Evolutionary conservation across 2,113 vertebrate species (phyloP).

Genomic region (Microcebus ravelobensis): DNA sequence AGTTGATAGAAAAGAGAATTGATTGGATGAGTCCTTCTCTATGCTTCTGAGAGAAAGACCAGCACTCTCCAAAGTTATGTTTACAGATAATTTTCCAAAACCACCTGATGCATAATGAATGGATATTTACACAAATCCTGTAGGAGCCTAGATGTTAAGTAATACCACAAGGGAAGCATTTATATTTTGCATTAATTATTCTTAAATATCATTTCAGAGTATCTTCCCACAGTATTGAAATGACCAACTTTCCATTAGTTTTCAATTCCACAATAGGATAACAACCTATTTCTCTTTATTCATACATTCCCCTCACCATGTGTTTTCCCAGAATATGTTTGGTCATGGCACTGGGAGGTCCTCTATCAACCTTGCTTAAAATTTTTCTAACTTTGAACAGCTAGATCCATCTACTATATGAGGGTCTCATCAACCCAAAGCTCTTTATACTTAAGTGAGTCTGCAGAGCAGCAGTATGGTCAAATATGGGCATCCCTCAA

Average conservation of each 20-base stretch:
- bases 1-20: not conserved
- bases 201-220: not conserved
- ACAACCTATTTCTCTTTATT: not conserved
- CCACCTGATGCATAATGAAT: not conserved
- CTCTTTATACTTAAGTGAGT: not conserved
- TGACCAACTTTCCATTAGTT: not conserved
- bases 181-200: conserved; percentile 24
- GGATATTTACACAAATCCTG: not conserved
- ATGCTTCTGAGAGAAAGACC: not conserved
- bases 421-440: not conserved
- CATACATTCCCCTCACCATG: not conserved
- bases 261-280: not conserved
- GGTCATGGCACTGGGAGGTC: not conserved
- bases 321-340: not conserved
- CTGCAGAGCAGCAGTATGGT: not conserved
- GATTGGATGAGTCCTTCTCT: not conserved
- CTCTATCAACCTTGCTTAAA: not conserved
- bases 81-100: conserved; percentile 11
- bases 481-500: not conserved
- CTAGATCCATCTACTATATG: not conserved
- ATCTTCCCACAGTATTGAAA: not conserved
- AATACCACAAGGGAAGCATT: not conserved
- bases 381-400: not conserved
- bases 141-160: not conserved
- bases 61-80: not conserved